Conservation (phyloP, 1,140 invertebrate species). For the Heliothis subflexa region DNA sequence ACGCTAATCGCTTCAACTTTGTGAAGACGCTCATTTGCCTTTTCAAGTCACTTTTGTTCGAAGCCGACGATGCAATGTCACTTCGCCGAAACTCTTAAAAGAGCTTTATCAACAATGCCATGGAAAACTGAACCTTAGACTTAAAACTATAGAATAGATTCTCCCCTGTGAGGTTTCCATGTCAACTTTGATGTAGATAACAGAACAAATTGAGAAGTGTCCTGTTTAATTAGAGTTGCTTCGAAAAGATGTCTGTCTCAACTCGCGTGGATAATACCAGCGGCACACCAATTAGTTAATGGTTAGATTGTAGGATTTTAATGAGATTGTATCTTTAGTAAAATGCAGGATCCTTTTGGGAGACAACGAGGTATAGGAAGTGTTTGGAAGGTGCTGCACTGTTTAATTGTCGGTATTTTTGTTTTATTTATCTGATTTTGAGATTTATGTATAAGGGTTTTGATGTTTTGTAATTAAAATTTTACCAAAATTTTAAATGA, state of each 20-base stretch:
- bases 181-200: slow-evolving; percentile 51
- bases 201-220: slow-evolving; percentile 62
- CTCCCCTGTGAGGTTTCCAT: background rate
- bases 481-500: background rate
- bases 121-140: slow-evolving; percentile 55
- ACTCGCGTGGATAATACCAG: slow-evolving; percentile 61
- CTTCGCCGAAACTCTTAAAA: slow-evolving; percentile 73
- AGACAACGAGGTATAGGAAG: slow-evolving; percentile 31
- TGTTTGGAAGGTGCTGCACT: slow-evolving; percentile 30
- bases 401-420: slow-evolving; percentile 39
- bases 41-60: slow-evolving; percentile 76
- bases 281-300: slow-evolving; percentile 77
- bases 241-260: slow-evolving; percentile 68
- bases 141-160: background rate
- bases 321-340: slow-evolving; percentile 71
- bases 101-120: slow-evolving; percentile 56
- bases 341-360: slow-evolving; percentile 25
- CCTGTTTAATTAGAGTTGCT: slow-evolving; percentile 71
- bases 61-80: slow-evolving; percentile 73
- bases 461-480: slow-evolving; percentile 3
- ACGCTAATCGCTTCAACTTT: slow-evolving; percentile 75
- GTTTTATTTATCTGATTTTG: slow-evolving; percentile 25
- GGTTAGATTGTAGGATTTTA: slow-evolving; percentile 80
- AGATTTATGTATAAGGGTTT: background rate
- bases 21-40: slow-evolving; percentile 79